Evolutionary conservation across 2,888 invertebrate genomes (phyloP).

Genomic region (Caenorhabditis afra): DNA sequence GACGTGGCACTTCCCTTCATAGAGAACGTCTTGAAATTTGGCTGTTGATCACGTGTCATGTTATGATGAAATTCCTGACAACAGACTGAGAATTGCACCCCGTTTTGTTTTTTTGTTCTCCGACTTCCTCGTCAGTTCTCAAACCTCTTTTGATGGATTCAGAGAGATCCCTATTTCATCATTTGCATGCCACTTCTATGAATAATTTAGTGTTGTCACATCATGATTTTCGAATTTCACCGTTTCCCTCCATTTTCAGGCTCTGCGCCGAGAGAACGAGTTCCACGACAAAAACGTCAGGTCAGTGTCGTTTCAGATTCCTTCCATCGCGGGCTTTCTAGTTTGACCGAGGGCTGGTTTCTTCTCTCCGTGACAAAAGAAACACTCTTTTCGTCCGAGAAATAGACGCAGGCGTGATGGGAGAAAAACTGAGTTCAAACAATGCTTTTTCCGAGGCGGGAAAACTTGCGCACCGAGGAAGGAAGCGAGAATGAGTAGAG

Average conservation of each 20-base stretch:
- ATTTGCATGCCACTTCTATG: neutral
- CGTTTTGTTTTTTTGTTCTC: neutral
- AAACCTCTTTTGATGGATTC: constrained; percentile 5
- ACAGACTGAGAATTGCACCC: neutral
- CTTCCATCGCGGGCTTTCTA: neutral
- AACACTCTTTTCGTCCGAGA: constrained; percentile 7
- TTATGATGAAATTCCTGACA: constrained; percentile 12
- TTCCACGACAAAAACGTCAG: constrained; percentile 48
- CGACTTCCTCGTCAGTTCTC: constrained; percentile 3
- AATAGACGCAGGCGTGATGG: constrained; percentile 23
- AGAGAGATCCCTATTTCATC: neutral
- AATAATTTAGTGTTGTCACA: neutral
- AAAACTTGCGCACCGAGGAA: constrained; percentile 13
- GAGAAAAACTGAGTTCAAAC: constrained; percentile 55
- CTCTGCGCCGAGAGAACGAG: constrained; percentile 58
- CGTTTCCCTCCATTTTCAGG: constrained; percentile 38
- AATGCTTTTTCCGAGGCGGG: constrained; percentile 46
- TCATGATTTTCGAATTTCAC: too few relatives aligned
- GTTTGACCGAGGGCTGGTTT: neutral
- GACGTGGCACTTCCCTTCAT: too few relatives aligned
- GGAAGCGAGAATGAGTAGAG: constrained; percentile 18
- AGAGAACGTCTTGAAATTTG: too few relatives aligned
- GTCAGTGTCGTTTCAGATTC: constrained; percentile 20
- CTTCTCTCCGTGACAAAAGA: neutral
- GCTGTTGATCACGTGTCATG: constrained; percentile 8